Percentiles rank a stretch among this genome's conserved stretches.
Evolutionary conservation across 2,797 vertebrate genomes (phyloP).

Genomic region (Clarias fuscus): DNA sequence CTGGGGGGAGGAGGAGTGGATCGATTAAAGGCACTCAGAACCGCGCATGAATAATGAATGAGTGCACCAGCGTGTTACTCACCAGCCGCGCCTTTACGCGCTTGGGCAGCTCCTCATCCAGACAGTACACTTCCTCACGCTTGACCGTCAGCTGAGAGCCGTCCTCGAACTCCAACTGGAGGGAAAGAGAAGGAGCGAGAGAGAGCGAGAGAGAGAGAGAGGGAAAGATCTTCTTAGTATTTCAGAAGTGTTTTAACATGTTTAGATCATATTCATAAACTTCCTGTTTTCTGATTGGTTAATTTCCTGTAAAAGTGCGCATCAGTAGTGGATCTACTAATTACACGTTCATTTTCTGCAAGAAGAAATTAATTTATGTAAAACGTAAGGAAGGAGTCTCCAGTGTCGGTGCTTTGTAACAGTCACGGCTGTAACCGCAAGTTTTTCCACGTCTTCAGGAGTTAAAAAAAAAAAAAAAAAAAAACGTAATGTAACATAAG

Average conservation of each 20-base stretch:
- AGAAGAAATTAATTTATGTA: no score
- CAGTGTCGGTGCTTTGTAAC: no score
- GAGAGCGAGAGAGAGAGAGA: not conserved
- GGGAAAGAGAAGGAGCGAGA: not conserved
- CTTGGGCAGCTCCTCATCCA: constrained; percentile 95
- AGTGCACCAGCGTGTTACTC: constrained; percentile 46
- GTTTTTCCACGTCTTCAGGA: no score
- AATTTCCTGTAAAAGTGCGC: no score
- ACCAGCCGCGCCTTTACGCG: constrained; percentile 94
- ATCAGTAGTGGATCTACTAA: no score
- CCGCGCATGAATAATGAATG: not conserved
- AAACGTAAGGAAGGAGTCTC: no score
- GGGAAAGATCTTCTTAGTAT: not conserved
- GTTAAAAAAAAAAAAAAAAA: no score
- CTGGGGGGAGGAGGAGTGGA: constrained; percentile 60
- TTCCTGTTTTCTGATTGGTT: not conserved
- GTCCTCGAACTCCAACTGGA: constrained; percentile 95
- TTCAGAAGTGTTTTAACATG: not conserved
- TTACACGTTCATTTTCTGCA: no score
- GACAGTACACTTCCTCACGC: constrained; percentile 91
- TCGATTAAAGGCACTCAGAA: not conserved
- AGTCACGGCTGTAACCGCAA: no score
- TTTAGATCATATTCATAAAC: no score
- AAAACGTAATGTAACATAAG: no score
- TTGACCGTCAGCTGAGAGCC: constrained; percentile 90